Evolutionary conservation across 2,888 invertebrate genomes (phyloP), one percentile per base, ranked within the genome.

Genomic region (Dicyrtomina minuta): DNA sequence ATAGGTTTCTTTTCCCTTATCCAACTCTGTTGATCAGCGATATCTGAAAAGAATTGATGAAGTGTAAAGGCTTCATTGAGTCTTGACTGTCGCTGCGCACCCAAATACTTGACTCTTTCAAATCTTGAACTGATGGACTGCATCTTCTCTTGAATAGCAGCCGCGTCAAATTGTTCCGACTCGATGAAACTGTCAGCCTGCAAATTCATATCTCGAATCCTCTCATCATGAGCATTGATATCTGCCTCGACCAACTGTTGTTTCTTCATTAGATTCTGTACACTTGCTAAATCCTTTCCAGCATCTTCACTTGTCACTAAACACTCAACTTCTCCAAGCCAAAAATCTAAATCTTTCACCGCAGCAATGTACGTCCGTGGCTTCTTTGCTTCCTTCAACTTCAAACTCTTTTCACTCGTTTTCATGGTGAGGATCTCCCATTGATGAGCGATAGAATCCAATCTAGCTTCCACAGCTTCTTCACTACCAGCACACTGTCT

Each of bases 1-100:
- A 97, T 93, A 0, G 92, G 92, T 80, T 97, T 96, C 83, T 99
- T 99, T 84, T 99, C 98, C 3, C 93, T 92, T 80, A 99, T 98
- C 99, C 99, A 99, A 26, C 96, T 93, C 80, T 98, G 93, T n/a
- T 98, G 97, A 84, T 99, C 99, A 81, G 99, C 97, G 0, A 98
- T 96, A 84, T 99, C 98, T 72, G 97, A 89, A 84, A 98, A 98
- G 84, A 97, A 98, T 70, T 95, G 89, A 84, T 98, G 98, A 79
- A 99, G 96, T 84, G 99, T 98, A 82, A 98, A 97, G 0, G 99
- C 99, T 1, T 99, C 99, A 82, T 96, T 98, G 51, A 99, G 84
- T 73, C 95, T 93, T 82, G 98, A 96, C 82, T 98, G 96, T n/a
- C 98, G 89, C 83, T 94, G 89, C 76, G 94, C 87, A 5, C 97